These are phyloP conservation scores for Dermolepida albohirtum DNA, from an alignment of 2,888 invertebrate genomes.

Conservation along the genomic window DNA sequence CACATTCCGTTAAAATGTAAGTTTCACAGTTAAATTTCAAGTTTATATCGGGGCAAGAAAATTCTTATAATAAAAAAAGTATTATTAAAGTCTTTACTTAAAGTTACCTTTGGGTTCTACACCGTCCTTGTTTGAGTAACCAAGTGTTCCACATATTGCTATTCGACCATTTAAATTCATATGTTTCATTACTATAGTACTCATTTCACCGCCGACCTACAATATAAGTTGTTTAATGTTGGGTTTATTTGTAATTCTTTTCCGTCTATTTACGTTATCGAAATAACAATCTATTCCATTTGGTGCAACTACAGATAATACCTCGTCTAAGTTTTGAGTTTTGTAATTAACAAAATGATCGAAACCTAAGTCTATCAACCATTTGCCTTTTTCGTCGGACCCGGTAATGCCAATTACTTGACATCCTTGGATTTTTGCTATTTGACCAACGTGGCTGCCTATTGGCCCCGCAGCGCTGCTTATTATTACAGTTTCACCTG, in stretches of 20 bases:
- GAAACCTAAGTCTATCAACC: slow-evolving; percentile 77
- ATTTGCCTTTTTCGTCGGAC: slow-evolving; percentile 76
- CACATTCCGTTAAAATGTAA: too few relatives aligned
- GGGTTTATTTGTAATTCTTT: slow-evolving; percentile 10
- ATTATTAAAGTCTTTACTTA: too few relatives aligned
- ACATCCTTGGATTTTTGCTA: slow-evolving; percentile 79
- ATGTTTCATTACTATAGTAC: slow-evolving; percentile 69
- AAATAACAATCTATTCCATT: slow-evolving; percentile 81
- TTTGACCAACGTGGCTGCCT: slow-evolving; percentile 82
- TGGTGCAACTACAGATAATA: slow-evolving; percentile 73
- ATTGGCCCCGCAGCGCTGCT: slow-evolving; percentile 84
- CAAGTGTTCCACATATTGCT: slow-evolving; percentile 75
- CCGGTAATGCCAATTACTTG: slow-evolving; percentile 81
- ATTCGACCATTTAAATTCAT: slow-evolving; percentile 74
- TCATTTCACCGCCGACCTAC: slow-evolving; percentile 75
- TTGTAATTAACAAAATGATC: slow-evolving; percentile 81
- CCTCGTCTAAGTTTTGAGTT: slow-evolving; percentile 67
- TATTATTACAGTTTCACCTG: slow-evolving; percentile 79
- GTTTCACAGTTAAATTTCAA: too few relatives aligned
- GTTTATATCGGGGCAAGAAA: too few relatives aligned
- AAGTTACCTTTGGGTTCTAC: slow-evolving; percentile 65
- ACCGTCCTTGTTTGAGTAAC: slow-evolving; percentile 71
- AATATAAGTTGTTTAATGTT: slow-evolving; percentile 4
- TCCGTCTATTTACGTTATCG: slow-evolving; percentile 73
- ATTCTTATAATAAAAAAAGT: too few relatives aligned